Evolutionary conservation across 1,140 invertebrate species (phyloP).

Genomic region (Spodoptera litura): DNA sequence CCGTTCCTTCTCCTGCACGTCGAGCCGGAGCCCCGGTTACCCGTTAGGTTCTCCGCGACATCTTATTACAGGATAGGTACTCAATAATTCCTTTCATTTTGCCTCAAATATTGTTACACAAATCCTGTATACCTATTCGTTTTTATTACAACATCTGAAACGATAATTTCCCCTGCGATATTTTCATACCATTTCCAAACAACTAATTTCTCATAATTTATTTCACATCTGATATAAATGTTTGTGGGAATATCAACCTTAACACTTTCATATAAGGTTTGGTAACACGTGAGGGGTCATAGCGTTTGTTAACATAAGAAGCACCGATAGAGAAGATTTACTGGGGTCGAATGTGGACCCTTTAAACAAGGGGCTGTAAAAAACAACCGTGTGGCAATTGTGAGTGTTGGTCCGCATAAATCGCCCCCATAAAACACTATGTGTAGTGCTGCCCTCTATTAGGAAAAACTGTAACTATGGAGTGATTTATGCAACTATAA

Average conservation of each 20-base stretch:
- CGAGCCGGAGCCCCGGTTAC: too few relatives aligned
- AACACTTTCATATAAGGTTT: neutral
- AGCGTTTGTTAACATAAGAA: conserved; percentile 32
- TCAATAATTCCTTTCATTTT: neutral
- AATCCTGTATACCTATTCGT: neutral
- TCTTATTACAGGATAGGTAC: too few relatives aligned
- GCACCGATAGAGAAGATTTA: conserved; percentile 36
- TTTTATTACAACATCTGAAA: conserved; percentile 15
- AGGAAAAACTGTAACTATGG: neutral
- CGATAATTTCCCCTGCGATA: conserved; percentile 33
- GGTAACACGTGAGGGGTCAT: neutral
- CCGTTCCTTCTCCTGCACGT: too few relatives aligned
- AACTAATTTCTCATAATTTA: conserved; percentile 41
- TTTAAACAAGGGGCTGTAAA: conserved; percentile 43
- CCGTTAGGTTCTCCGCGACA: too few relatives aligned
- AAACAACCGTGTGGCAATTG: conserved; percentile 17
- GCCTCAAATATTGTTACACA: neutral
- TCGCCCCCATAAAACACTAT: conserved; percentile 19
- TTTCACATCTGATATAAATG: neutral
- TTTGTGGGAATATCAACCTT: neutral
- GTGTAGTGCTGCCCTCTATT: neutral
- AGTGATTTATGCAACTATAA: neutral
- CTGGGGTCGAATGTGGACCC: conserved; percentile 42
- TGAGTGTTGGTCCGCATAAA: conserved; percentile 31
- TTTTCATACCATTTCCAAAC: conserved; percentile 38